A percentile compares a stretch with the other conserved stretches of the same genome.
phyloP scores from a whole-genome alignment of 2,797 vertebrate genomes.

The Apogon hyalosoma region DNA sequence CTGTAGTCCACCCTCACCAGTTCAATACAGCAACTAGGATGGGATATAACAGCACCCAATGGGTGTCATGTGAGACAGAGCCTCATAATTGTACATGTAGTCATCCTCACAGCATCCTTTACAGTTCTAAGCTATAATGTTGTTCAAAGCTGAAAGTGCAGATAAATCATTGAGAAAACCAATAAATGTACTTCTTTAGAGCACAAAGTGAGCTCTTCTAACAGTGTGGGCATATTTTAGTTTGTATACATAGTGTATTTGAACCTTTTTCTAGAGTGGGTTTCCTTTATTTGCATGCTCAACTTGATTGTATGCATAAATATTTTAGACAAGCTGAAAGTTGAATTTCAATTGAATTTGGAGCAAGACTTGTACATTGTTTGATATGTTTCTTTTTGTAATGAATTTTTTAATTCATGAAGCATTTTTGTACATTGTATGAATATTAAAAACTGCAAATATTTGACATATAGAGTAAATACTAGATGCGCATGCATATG shows the following conservation, averaged over 20 bases:
- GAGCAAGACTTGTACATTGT: slow-evolving; percentile 99
- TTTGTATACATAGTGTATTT: slow-evolving; percentile 99
- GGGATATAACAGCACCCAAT: slow-evolving; percentile 54
- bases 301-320: slow-evolving; percentile 99
- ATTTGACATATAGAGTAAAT: slow-evolving; percentile 90
- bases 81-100: slow-evolving; percentile 74
- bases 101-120: slow-evolving; percentile 75
- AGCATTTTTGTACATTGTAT: slow-evolving; percentile 99
- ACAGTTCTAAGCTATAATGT: slow-evolving; percentile 79
- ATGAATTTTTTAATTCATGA: slow-evolving; percentile 99
- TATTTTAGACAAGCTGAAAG: slow-evolving; percentile 99
- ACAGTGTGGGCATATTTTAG: slow-evolving; percentile 95
- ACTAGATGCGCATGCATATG: slow-evolving; percentile 88
- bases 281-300: slow-evolving; percentile 94
- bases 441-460: slow-evolving; percentile 90
- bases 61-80: slow-evolving; percentile 68
- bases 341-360: slow-evolving; percentile 99
- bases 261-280: slow-evolving; percentile 96
- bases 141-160: slow-evolving; percentile 82
- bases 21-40: slow-evolving; percentile 50
- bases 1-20: slow-evolving; percentile 38
- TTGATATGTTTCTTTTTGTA: slow-evolving; percentile 99
- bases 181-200: slow-evolving; percentile 85
- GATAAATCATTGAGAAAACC: slow-evolving; percentile 83
- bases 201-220: slow-evolving; percentile 86